Conservation (phyloP, 2,888 invertebrate species). For the Conomelus anceps region DNA sequence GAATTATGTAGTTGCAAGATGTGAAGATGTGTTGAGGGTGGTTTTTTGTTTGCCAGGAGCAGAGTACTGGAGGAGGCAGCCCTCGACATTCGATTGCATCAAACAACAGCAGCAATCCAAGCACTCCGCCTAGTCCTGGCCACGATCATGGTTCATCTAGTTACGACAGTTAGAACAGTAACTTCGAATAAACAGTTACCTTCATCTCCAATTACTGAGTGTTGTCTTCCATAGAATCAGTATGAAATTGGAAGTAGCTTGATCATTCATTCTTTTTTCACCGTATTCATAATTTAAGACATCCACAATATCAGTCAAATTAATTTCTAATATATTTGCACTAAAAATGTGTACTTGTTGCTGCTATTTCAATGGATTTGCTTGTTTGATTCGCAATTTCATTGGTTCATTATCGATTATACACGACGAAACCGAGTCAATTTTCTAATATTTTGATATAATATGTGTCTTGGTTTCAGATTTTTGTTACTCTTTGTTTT, state of each 20-base stretch:
- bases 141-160: slow-evolving; percentile 60
- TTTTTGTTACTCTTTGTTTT: neutral
- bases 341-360: too few species aligned
- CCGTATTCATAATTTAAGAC: neutral
- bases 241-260: neutral
- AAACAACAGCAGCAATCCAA: slow-evolving; percentile 66
- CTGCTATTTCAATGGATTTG: neutral
- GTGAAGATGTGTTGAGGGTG: neutral
- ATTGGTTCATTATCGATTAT: too few species aligned
- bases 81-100: slow-evolving; percentile 66
- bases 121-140: slow-evolving; percentile 63
- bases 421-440: too few species aligned
- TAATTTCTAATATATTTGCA: neutral
- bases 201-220: neutral
- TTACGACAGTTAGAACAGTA: slow-evolving; percentile 44
- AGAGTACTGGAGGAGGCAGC: slow-evolving; percentile 47
- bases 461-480: too few species aligned
- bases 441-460: too few species aligned
- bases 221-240: neutral
- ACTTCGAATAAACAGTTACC: neutral
- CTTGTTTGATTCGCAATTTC: neutral
- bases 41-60: slow-evolving; percentile 42
- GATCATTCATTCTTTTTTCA: too few species aligned
- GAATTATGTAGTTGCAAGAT: too few species aligned
- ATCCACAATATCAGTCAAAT: neutral